phyloP scores from a whole-genome alignment of 2,113 vertebrate species.

The Lepus americanus region DNA sequence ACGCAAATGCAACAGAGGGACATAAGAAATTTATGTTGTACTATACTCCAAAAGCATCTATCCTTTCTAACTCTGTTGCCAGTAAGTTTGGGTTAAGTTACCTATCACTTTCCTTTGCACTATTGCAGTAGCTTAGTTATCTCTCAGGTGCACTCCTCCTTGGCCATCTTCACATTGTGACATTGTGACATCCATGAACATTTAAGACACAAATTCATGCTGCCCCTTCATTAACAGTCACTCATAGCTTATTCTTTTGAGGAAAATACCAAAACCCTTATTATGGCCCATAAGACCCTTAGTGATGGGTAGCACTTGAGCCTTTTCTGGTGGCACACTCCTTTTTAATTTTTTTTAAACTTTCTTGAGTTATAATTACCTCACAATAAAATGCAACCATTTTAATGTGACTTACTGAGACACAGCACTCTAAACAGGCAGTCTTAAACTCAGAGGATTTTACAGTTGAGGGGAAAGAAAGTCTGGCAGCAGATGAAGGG shows the following conservation, averaged over 20 bases:
- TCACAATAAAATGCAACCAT: background rate
- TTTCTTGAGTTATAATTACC: background rate
- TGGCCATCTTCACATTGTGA: background rate
- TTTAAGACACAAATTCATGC: background rate
- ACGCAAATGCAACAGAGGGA: no score
- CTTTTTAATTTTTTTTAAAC: background rate
- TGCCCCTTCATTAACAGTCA: background rate
- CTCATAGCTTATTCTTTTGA: background rate
- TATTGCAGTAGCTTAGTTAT: background rate
- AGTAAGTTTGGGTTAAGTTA: background rate
- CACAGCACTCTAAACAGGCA: background rate
- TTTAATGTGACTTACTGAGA: background rate
- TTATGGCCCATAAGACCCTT: background rate
- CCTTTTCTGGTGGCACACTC: background rate
- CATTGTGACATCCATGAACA: background rate
- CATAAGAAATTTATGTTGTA: background rate
- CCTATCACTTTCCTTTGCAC: background rate
- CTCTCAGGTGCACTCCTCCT: background rate
- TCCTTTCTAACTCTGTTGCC: background rate
- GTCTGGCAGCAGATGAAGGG: background rate
- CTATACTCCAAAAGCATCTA: background rate
- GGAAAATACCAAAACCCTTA: background rate
- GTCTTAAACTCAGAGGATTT: background rate
- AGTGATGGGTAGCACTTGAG: background rate
- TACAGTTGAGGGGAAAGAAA: background rate